These are phyloP conservation scores for Laothoe populi DNA, from an alignment of 2,888 invertebrate species.

Conservation along the genomic window DNA sequence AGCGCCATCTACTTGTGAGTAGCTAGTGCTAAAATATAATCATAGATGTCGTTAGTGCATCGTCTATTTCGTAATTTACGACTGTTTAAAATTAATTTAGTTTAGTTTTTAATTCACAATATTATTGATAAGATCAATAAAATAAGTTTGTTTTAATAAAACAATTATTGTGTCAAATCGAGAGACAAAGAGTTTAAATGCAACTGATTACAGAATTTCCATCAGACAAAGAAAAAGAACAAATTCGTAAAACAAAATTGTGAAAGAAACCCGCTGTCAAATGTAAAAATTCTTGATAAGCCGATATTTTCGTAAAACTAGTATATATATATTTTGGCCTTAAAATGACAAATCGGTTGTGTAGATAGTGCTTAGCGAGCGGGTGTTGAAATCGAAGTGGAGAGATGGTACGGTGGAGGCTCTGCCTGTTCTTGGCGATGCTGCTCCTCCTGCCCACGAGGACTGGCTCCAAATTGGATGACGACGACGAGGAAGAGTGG, in stretches of 20 bases:
- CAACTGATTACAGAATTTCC: constrained; percentile 34
- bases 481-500: constrained; percentile 67
- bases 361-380: constrained; percentile 51
- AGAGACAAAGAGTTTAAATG: constrained; percentile 21
- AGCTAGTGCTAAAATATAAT: constrained; percentile 48
- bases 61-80: too few relatives aligned
- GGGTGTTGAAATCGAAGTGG: constrained; percentile 36
- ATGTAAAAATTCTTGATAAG: constrained; percentile 53
- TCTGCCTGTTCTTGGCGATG: constrained; percentile 62
- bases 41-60: constrained; percentile 56
- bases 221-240: constrained; percentile 55
- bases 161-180: too few relatives aligned
- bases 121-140: too few relatives aligned
- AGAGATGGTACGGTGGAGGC: constrained; percentile 73
- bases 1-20: constrained; percentile 67
- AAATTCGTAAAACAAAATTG: constrained; percentile 70
- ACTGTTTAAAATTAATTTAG: too few relatives aligned
- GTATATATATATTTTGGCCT: constrained; percentile 54
- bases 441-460: constrained; percentile 63
- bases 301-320: constrained; percentile 41
- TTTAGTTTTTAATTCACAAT: too few relatives aligned
- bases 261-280: constrained; percentile 60
- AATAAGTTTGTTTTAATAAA: too few relatives aligned
- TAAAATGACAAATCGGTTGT: constrained; percentile 77
- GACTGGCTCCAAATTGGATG: constrained; percentile 55